Conservation (phyloP, 2,113 vertebrate genomes). For the Hemichromis elongatus region DNA sequence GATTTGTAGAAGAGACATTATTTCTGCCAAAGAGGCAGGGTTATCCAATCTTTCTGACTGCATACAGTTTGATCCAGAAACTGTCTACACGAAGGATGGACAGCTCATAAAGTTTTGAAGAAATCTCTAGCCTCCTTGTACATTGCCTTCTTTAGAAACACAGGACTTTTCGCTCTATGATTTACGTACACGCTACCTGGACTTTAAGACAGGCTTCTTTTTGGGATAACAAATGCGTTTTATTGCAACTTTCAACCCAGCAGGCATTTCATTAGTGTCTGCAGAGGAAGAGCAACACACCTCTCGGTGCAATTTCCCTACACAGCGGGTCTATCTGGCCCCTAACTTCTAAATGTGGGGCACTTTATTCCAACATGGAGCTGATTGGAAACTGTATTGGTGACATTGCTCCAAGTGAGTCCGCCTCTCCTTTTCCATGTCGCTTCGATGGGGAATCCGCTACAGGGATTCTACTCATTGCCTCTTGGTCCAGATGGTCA, state of each 20-base stretch:
- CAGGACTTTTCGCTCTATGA: not conserved
- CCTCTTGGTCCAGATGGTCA: slow-evolving; percentile 67
- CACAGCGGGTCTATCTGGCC: not conserved
- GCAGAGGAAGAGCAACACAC: not conserved
- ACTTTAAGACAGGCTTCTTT: not conserved
- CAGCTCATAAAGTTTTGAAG: not conserved
- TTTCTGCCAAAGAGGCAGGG: not conserved
- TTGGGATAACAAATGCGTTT: not conserved
- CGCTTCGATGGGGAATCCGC: slow-evolving; percentile 33
- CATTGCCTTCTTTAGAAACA: not conserved
- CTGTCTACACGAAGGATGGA: not conserved
- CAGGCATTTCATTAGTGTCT: not conserved
- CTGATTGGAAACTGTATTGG: not conserved
- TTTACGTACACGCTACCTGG: not conserved
- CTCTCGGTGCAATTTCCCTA: not conserved
- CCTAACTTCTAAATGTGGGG: not conserved
- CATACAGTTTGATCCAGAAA: not conserved
- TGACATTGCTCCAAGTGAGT: slow-evolving; percentile 28
- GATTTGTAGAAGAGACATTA: slow-evolving; percentile 10
- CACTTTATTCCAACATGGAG: not conserved
- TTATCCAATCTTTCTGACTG: not conserved
- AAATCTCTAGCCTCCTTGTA: not conserved
- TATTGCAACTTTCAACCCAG: not conserved
- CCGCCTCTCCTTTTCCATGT: slow-evolving; percentile 7
- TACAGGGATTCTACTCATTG: slow-evolving; percentile 27